Percentiles rank a stretch among this genome's conserved stretches.
These are phyloP conservation scores for Sericinus montela DNA, from an alignment of 2,888 invertebrate species.

Conservation along the genomic window DNA sequence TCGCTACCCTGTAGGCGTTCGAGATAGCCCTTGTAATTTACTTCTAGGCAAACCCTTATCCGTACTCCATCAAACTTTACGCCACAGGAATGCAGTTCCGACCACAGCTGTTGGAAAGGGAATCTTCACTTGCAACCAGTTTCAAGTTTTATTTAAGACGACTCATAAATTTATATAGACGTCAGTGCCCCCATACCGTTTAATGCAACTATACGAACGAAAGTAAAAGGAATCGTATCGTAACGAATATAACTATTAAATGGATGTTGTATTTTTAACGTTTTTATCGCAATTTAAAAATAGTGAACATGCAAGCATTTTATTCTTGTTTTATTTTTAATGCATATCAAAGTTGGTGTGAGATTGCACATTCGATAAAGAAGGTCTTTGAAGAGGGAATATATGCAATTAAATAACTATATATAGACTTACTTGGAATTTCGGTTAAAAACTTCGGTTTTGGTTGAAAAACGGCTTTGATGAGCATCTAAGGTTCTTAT, in stretches of 20 bases:
- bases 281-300: constrained; percentile 7
- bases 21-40: constrained; percentile 2
- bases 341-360: no score
- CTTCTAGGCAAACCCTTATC: constrained; percentile 13
- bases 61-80: constrained; percentile 4
- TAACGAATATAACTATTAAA: constrained; percentile 27
- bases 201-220: constrained; percentile 39
- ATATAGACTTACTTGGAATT: no score
- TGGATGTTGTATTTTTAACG: background rate
- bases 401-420: no score
- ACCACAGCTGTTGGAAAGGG: constrained; percentile 53
- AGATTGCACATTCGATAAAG: no score
- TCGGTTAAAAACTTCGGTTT: no score
- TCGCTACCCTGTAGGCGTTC: background rate
- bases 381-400: no score
- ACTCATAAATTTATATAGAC: constrained; percentile 23
- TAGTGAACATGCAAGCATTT: constrained; percentile 4
- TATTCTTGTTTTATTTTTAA: background rate
- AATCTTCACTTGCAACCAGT: constrained; percentile 60
- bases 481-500: no score
- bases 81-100: constrained; percentile 29
- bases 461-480: no score
- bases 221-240: constrained; percentile 28
- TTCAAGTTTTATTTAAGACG: constrained; percentile 28
- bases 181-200: constrained; percentile 20